Base-by-base conservation (phyloP, 2,797 vertebrate species). In the Columba guinea region DNA sequence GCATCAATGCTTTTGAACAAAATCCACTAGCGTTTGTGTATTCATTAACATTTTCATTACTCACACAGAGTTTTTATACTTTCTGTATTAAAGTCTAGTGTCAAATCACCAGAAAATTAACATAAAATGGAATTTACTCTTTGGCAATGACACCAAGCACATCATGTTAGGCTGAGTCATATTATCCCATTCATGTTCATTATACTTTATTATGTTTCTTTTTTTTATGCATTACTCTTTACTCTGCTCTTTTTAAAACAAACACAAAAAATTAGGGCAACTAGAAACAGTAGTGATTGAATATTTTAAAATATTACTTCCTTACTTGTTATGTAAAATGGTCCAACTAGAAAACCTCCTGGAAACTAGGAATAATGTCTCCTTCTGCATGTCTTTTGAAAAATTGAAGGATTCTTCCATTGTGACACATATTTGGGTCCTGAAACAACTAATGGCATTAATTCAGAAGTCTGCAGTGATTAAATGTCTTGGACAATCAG, bases 321-420 rank as follows among this genome's bases (percentile, higher is more conserved):
- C 18, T 58, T 48, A 21, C 4, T 68, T 68, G 70, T 28, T 13
- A 34, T 26, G 14, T 16, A 58, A 79, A 84, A 62, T 51, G 4
- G 8, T 83, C 8, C 13, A 49, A 21, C 53, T 34, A 30, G 23
- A 18, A 41, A 63, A 30, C 11, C 7, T 64, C 6, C 1, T 7
- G 34, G 22, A 80, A 80, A 23, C 18, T 34, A 48, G 10, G 5
- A 44, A 2, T 17, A 53, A 14, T 4, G 0, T 51, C 8, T 53
- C 37, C 9, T 41, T 22, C 22, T 2, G 2, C 10, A 20, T 0
- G 1, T 5, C 18, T 48, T n/a, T 46, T 73, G 13, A 56, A 84
- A 81, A 86, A 49, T 9, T 32, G 20, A 71, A 62, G 26, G 9
- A 23, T 60, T 80, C 74, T 49, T 32, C 32, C 12, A 23, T 60